A percentile compares a stretch with the other conserved stretches of the same genome.
Conservation (phyloP, 2,888 invertebrate species). For the Danaus chrysippus region DNA sequence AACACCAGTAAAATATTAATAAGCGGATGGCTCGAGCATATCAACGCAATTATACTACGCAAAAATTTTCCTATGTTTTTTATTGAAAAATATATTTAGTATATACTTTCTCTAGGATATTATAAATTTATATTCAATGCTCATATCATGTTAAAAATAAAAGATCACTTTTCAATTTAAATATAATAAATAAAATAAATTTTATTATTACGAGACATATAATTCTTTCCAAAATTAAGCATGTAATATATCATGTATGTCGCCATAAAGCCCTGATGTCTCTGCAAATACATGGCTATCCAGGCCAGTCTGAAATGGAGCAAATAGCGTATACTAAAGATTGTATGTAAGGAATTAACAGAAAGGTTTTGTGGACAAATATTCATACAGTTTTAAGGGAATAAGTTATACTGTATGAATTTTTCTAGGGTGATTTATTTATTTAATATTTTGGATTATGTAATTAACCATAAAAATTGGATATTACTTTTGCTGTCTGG, state of each 20-base stretch:
- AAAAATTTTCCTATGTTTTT: too few relatives aligned
- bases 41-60: too few relatives aligned
- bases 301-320: conserved; percentile 6
- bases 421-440: background rate
- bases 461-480: too few relatives aligned
- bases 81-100: too few relatives aligned
- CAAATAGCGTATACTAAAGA: background rate
- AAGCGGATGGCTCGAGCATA: background rate
- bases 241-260: background rate
- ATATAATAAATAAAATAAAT: background rate
- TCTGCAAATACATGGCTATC: conserved; percentile 3
- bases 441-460: too few relatives aligned
- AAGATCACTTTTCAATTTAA: background rate
- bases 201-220: background rate
- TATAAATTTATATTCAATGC: too few relatives aligned
- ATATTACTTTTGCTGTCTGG: too few relatives aligned
- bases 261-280: background rate
- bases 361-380: background rate
- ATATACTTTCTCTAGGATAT: too few relatives aligned
- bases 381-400: background rate
- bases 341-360: background rate
- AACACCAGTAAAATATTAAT: background rate
- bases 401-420: background rate
- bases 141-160: too few relatives aligned
- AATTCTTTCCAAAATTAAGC: background rate